Base-by-base conservation (phyloP, 2,113 vertebrate genomes). In the Collichthys lucidus region DNA sequence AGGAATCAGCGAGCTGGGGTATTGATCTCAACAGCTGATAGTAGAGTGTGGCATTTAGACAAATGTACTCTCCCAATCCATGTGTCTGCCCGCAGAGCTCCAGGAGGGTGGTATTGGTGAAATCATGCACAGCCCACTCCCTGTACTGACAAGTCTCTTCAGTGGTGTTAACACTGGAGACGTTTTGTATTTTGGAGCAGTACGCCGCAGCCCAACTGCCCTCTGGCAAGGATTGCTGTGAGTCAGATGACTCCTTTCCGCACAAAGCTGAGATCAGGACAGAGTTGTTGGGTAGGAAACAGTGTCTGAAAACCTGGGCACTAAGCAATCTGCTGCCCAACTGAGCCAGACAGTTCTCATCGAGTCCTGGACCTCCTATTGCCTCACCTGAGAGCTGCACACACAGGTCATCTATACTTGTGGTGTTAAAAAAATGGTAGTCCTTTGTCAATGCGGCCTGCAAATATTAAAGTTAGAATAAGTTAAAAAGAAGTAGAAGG, bases 211-310 rank as follows among this genome's bases (percentile, higher is more conserved):
- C 91, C 96, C 96, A 96, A 50, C 87, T 93, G 49, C 92, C 93
- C 35, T 94, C 90, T 4, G 91, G 90, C 11, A 89, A 79, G 35
- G 92, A 91, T 0, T 77, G 73, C 15, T 94, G 63, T 0, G 74
- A 69, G 24, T 89, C 87, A 6, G 56, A 44, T 42, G 84, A 70
- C 17, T 73, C 60, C 52, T n/a, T 93, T 35, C 93, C 77, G 14
- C 96, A 97, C 42, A 97, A 53, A 59, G 89, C 81, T 12, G 92
- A 83, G 1, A 94, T 86, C 79, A 96, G 93, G 24, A 92, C 85
- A 0, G 95, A 93, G 81, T 82, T 91, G 59, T 97, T 97, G 31
- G 96, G 96, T 62, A 96, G 90, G 79, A 97, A 96, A 85, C 97
- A 97, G 52, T 92, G 92, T 88, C 96, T 95, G 86, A 97, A 96